These are phyloP conservation scores for Heliconius himera DNA, from an alignment of 1,140 invertebrate genomes.

Conservation along the genomic window DNA sequence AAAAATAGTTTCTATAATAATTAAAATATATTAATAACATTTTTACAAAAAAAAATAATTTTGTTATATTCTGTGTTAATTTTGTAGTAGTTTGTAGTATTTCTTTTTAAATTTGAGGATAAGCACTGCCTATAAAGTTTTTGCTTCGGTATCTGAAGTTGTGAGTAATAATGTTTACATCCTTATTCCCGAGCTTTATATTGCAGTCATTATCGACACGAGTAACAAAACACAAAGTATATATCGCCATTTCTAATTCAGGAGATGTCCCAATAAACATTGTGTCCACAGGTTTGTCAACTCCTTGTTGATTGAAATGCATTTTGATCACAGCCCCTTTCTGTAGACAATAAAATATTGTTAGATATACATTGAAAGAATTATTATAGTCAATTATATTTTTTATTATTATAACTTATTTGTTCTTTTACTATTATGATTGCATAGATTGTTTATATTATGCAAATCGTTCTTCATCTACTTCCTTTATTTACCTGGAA, in stretches of 20 bases:
- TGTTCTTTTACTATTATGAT: too few relatives aligned
- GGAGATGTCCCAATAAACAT: constrained; percentile 96
- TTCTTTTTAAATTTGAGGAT: constrained; percentile 84
- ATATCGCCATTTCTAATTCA: constrained; percentile 95
- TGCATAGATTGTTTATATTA: too few relatives aligned
- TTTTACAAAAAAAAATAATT: not conserved
- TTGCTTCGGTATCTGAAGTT: constrained; percentile 88
- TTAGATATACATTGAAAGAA: not conserved
- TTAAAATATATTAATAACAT: not conserved
- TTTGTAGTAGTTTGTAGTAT: not conserved
- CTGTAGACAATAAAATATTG: constrained; percentile 78
- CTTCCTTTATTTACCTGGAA: too few relatives aligned
- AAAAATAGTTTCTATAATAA: too few relatives aligned
- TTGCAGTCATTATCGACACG: constrained; percentile 87
- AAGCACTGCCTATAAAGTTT: constrained; percentile 90
- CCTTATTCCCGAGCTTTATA: constrained; percentile 86
- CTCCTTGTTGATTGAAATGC: constrained; percentile 87
- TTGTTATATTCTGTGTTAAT: not conserved
- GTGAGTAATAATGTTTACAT: constrained; percentile 87
- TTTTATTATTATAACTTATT: too few relatives aligned
- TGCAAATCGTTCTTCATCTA: too few relatives aligned
- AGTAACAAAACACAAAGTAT: constrained; percentile 91
- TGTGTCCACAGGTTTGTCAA: constrained; percentile 89
- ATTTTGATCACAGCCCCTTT: constrained; percentile 90
- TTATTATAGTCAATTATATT: too few relatives aligned